These are phyloP conservation scores for Drosophila simulans DNA, from an alignment of 1,140 invertebrate genomes.

Conservation along the genomic window DNA sequence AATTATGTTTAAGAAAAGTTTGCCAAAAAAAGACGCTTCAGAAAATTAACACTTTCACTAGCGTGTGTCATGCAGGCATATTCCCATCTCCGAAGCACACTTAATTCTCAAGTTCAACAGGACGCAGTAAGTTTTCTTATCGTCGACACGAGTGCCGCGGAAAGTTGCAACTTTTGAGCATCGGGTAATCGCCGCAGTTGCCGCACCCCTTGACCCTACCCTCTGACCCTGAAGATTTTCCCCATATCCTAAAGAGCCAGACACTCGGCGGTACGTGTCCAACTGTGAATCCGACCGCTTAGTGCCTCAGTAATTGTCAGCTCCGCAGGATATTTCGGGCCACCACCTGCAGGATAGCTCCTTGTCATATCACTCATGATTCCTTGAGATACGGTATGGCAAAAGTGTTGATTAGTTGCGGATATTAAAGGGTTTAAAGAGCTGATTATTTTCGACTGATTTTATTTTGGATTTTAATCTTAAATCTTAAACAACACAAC, in stretches of 20 bases:
- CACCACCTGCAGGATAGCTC: conserved; percentile 8
- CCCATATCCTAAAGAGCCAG: neutral
- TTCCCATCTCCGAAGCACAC: conserved; percentile 29
- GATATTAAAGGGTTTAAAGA: neutral
- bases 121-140: conserved; percentile 68
- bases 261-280: conserved; percentile 34
- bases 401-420: neutral
- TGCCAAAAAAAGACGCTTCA: too few species aligned
- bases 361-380: neutral
- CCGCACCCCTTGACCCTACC: neutral
- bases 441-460: neutral
- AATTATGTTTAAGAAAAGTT: too few species aligned
- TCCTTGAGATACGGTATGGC: neutral
- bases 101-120: conserved; percentile 79
- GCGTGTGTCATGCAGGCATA: conserved; percentile 1
- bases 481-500: too few species aligned
- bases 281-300: conserved; percentile 33
- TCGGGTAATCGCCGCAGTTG: conserved; percentile 19
- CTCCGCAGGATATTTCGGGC: conserved; percentile 1
- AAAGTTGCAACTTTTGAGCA: conserved; percentile 43
- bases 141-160: conserved; percentile 37
- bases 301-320: conserved; percentile 24
- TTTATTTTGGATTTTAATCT: neutral
- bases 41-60: conserved; percentile 2
- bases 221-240: conserved; percentile 5